Conservation (phyloP, 2,113 vertebrate species). For the Callorhinus ursinus region DNA sequence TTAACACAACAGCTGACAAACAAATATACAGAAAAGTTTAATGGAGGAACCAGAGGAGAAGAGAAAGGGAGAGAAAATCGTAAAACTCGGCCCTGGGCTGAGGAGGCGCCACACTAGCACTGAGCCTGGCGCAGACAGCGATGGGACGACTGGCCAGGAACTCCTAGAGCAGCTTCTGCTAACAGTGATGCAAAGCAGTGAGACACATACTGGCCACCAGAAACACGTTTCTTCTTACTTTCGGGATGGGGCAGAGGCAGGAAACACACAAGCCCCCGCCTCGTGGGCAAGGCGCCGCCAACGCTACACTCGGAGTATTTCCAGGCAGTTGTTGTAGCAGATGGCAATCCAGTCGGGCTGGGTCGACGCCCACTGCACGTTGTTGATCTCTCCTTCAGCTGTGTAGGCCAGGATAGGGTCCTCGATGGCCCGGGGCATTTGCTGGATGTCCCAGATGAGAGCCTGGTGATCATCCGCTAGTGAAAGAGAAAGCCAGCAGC, state of each 20-base stretch:
- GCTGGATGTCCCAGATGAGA: constrained; percentile 99
- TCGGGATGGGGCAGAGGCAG: constrained; percentile 79
- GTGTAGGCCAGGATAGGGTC: constrained; percentile 99
- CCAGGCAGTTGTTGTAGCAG: constrained; percentile 99
- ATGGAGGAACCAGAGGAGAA: constrained; percentile 78
- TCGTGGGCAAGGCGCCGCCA: constrained; percentile 42
- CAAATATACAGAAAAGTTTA: constrained; percentile 86
- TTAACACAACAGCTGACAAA: constrained; percentile 85
- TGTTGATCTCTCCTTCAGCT: constrained; percentile 99
- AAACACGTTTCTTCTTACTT: constrained; percentile 85
- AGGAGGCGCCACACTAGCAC: constrained; percentile 81
- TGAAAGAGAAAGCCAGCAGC: constrained; percentile 37
- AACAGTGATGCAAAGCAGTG: constrained; percentile 86
- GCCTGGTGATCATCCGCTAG: constrained; percentile 99
- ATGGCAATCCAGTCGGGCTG: constrained; percentile 99
- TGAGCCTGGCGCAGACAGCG: constrained; percentile 77
- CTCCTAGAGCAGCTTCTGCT: constrained; percentile 84
- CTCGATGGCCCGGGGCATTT: constrained; percentile 99
- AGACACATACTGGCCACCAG: constrained; percentile 87
- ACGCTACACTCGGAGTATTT: constrained; percentile 96
- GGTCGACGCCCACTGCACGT: constrained; percentile 99
- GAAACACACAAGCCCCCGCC: constrained; percentile 78
- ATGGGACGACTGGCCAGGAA: constrained; percentile 74
- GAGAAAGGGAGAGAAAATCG: constrained; percentile 62
- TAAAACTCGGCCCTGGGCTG: constrained; percentile 83